Evolutionary conservation across 2,888 invertebrate genomes (phyloP), one percentile per base, ranked within the genome.

Genomic region (Glaucopsyche alexis): DNA sequence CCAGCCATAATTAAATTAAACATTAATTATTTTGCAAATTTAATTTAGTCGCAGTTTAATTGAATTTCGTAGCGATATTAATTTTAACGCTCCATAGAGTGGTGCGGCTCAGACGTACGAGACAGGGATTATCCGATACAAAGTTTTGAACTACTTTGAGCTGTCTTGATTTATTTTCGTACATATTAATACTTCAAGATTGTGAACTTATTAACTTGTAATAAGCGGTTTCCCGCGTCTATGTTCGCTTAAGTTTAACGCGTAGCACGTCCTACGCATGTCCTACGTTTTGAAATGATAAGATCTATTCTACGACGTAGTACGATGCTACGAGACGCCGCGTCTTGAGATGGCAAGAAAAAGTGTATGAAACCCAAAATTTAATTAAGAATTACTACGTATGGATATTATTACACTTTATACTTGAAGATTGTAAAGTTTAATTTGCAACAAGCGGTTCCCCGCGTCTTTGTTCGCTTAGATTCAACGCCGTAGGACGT

Each of bases 91-190:
- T 29, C 7, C 13, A 14, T 60, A 60, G 60, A 60, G 60, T 38
- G 11, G 60, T 19, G 52, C 29, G 29, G 60, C 38, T 60, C 60
- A 38, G 60, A 29, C 29, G 29, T 13, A 60, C 60, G 60, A 60
- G 60, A 19, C 55, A 29, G 60, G 60, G 60, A 60, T 60, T 60
- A 60, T 60, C 13, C 13, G 60, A 60, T 29, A 38, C 60, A 29
- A 60, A 60, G 60, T 60, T 60, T 29, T 13, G 14, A 60, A 60
- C 60, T 60, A 60, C 29, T 60, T 13, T 60, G 29, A 60, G 60
- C 60, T 60, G 60, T 60, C 8, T 60, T 60, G 60, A 60, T 60
- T 60, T 60, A 60, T 60, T 60, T 38, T 60, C 29, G 13, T 29
- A 29, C 14, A 60, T 60, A 60, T 60, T 60, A 60, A 60, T 60